Evolutionary conservation across 1,140 invertebrate genomes (phyloP), one percentile per base, ranked within the genome.

Genomic region (Bilobella aurantiaca): DNA sequence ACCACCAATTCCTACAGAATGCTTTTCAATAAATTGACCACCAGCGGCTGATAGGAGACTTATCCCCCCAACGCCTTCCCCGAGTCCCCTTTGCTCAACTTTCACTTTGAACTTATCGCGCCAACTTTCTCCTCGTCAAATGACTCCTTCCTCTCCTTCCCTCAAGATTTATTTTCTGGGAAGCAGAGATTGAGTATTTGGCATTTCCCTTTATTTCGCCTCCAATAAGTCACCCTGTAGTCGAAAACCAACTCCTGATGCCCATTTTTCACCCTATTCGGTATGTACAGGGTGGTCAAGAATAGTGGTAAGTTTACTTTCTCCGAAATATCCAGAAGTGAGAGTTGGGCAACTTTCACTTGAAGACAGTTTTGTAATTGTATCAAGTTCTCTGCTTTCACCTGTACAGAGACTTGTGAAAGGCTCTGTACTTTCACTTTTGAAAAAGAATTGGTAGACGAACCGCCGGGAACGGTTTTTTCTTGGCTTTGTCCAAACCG

Each of bases 11-110:
- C 21, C 49, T 53, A n/a, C n/a, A n/a, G n/a, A n/a, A n/a, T n/a
- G n/a, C 23, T 53, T 53, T 53, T 53, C 49, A 53, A 53, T 53
- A 53, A 53, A 53, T 53, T 53, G 49, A 53, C 49, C 49, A 53
- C 23, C 12, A 53, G n/a, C n/a, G n/a, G n/a, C n/a, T n/a, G 49
- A 53, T 53, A 53, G 8, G 49, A 23, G 49, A 16, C 49, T 53
- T n/a, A 42, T 53, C 12, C 12, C 49, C 25, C 49, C 8, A 42
- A 42, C 18, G 8, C 34, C 8, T 12, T 53, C 21, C 49, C 37
- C n/a, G 37, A n/a, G n/a, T n/a, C n/a, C n/a, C n/a, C n/a, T n/a
- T n/a, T n/a, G n/a, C n/a, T n/a, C n/a, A 42, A 42, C 34, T 42
- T 42, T 42, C 34, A n/a, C n/a, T n/a, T n/a, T n/a, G 34, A 42